Conservation (phyloP, 1,140 invertebrate genomes). For the Magallana gigas region DNA sequence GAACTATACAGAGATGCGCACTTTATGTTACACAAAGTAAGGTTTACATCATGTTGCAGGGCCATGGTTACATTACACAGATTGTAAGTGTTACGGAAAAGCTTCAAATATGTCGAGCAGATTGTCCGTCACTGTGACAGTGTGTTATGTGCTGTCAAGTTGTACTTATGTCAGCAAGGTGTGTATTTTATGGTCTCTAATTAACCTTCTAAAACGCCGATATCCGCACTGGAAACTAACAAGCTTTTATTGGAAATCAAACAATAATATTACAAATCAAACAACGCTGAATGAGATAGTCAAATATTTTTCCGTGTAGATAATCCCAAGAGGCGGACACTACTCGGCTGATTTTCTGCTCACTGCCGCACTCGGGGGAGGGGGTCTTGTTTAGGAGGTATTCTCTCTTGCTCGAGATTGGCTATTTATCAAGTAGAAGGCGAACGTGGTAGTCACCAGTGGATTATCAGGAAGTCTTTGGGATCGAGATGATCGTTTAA, state of each 20-base stretch:
- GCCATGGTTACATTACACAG: no score
- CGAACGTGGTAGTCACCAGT: not conserved
- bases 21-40: no score
- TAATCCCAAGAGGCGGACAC: not conserved
- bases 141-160: no score
- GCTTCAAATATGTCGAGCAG: no score
- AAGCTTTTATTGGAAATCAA: slow-evolving; percentile 9
- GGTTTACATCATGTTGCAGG: no score
- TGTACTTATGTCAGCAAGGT: not conserved
- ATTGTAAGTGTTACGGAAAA: no score
- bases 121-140: no score
- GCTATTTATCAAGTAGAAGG: not conserved
- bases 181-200: not conserved
- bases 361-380: not conserved
- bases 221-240: not conserved
- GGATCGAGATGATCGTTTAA: not conserved
- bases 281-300: not conserved
- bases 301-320: not conserved
- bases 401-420: no score
- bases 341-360: not conserved
- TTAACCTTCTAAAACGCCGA: not conserved
- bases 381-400: not conserved
- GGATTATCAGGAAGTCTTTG: not conserved
- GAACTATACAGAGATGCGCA: no score
- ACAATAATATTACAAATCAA: slow-evolving; percentile 7